Base-by-base conservation (phyloP, 2,888 invertebrate genomes). In the Plagodis dolabraria region DNA sequence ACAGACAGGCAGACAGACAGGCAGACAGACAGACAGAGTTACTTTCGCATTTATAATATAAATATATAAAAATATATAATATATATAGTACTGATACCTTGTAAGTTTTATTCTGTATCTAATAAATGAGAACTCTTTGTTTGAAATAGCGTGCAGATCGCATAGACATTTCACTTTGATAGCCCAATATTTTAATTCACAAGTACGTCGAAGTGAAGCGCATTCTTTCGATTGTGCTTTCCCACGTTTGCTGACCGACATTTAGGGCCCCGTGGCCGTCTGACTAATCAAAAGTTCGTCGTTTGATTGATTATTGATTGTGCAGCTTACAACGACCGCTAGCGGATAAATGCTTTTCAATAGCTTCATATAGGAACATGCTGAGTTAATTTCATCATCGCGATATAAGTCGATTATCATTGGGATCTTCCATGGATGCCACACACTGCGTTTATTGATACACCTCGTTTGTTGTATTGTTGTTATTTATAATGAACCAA, bases 301-400 rank as follows among this genome's bases (percentile, higher is more conserved):
- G 74, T 83, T 78, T 87, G 88, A 89, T 90, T 86, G 88, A 89
- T 90, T 81, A 84, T 84, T 80, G 85, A 86, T 86, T 83, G 82
- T 85, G 71, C 66, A 67, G 70, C 72, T 60, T 63, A 58, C 63
- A 71, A 65, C 67, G 68, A 65, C 72, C 71, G 67, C 59, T 61
- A 64, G 67, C 71, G 72, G 74, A 72, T 76, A 79, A 82, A 80
- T 77, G 75, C 73, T 77, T 74, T 81, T 84, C 79, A 85, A 87
- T 85, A 72, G 77, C 72, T 76, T 74, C 71, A 69, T 75, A 72
- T 50, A 68, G 75, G 76, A 71, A 67, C 70, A 64, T 68, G 80
- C 80, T 76, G 77, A 71, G 79, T 70, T 72, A 76, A 79, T 82
- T 80, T 76, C 79, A 75, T 75, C 65, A 65, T 72, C 71, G 67